Percentiles rank a stretch among this genome's conserved stretches.
phyloP scores from a whole-genome alignment of 2,888 invertebrate genomes.

The Tenthredo distinguenda region DNA sequence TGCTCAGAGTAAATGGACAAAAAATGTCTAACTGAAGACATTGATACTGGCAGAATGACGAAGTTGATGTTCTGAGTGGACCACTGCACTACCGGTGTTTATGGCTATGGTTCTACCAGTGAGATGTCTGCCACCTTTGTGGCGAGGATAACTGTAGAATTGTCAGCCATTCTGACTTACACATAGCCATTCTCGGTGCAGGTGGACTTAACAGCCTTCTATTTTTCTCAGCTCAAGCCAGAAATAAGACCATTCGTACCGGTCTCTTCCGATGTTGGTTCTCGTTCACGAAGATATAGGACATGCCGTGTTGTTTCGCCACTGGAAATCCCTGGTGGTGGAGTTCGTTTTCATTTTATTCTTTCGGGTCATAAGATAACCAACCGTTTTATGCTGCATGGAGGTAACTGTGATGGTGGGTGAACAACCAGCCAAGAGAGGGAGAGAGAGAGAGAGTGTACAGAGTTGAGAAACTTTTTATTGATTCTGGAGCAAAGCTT shows the following conservation, averaged over 20 bases:
- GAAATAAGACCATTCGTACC: background rate
- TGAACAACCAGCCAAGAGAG: background rate
- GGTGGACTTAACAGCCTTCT: background rate
- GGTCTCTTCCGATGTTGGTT: background rate
- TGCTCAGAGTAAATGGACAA: background rate
- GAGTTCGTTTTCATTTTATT: background rate
- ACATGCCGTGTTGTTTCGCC: background rate
- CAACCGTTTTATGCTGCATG: conserved; percentile 2
- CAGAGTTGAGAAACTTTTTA: background rate
- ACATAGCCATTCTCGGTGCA: background rate
- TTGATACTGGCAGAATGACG: background rate
- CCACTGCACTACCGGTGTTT: background rate
- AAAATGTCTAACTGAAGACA: background rate
- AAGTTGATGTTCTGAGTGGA: background rate
- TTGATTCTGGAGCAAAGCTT: conserved; percentile 2
- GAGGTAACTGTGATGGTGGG: background rate
- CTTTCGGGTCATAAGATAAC: background rate
- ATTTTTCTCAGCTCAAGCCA: background rate
- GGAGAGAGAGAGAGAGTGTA: background rate
- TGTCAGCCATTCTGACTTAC: background rate
- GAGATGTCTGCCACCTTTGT: conserved; percentile 2
- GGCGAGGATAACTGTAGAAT: background rate
- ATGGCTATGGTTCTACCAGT: background rate
- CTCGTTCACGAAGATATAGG: background rate
- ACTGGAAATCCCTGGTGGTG: background rate